phyloP scores from a whole-genome alignment of 2,113 vertebrate species.

The Hoplias malabaricus region DNA sequence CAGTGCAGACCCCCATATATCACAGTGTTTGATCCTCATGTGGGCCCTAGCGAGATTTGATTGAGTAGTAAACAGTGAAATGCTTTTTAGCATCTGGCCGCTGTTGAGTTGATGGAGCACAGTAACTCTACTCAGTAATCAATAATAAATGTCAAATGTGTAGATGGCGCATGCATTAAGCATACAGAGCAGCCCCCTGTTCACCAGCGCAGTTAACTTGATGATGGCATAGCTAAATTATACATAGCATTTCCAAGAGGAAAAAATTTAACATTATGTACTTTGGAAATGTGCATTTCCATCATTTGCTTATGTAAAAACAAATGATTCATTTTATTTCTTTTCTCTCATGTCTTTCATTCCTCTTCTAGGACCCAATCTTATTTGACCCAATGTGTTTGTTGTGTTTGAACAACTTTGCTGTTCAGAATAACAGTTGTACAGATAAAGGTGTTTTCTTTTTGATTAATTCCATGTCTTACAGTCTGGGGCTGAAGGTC shows the following conservation, averaged over 20 bases:
- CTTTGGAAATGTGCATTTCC: background rate
- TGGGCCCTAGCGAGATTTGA: slow-evolving; percentile 22
- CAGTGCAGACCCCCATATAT: slow-evolving; percentile 5
- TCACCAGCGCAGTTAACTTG: slow-evolving; percentile 5
- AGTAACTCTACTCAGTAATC: slow-evolving; percentile 25
- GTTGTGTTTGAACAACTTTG: background rate
- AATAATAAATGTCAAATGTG: slow-evolving; percentile 33
- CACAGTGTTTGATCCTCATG: slow-evolving; percentile 16
- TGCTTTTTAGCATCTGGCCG: slow-evolving; percentile 25
- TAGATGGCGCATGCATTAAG: slow-evolving; percentile 3
- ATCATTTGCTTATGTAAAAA: slow-evolving; percentile 5
- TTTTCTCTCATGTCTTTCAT: slow-evolving; percentile 19
- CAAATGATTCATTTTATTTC: slow-evolving; percentile 8
- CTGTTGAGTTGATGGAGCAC: slow-evolving; percentile 21
- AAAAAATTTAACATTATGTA: background rate
- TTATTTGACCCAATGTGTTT: background rate
- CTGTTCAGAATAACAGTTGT: background rate
- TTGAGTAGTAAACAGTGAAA: slow-evolving; percentile 29
- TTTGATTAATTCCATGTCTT: background rate
- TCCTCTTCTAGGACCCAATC: background rate
- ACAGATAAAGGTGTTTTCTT: background rate
- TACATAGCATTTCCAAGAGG: background rate
- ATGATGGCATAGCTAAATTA: background rate
- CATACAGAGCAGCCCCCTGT: slow-evolving; percentile 5
- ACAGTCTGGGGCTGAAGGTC: background rate